Base-by-base conservation (phyloP, 2,888 invertebrate genomes). In the Hypselothyrea guttata region DNA sequence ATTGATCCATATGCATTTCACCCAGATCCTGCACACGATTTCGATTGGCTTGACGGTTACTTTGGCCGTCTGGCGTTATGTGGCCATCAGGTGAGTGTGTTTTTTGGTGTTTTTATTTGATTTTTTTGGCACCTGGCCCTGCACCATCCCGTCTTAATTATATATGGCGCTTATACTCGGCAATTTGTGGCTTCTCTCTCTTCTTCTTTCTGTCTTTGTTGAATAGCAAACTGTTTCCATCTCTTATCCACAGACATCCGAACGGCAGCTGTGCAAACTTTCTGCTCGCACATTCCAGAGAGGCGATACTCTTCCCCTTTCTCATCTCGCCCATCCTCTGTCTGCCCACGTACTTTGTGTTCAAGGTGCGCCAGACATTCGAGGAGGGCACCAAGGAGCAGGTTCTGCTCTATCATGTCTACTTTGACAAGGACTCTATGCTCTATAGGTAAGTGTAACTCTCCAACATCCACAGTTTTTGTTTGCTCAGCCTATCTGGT, bases 31-130 rank as follows among this genome's bases (percentile, higher is more conserved):
- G 79, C 96, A 96, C 88, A 97, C 98, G 1, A 95, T 97, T 68
- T 97, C 97, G 0, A 97, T 97, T 81, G 97, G 96, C 92, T 90
- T 98, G 75, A 98, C 98, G 0, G 95, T 98, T 2, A 95, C 95
- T 0, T 90, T 98, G 67, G 98, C 98, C 0, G 93, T 98, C 8
- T 98, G 98, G 96, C 92, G 98, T 8, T 97, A 96, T 88, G 92
- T 97, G 51, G 95, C 95, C 67, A 94, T 96, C 87, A 94, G 94
- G 95, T 95, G 90, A 92, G 93, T 91, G 48, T 42, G 13, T 48
- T 4, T 5, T n/a, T n/a, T n/a, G n/a, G n/a, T n/a, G n/a, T n/a
- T n/a, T n/a, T n/a, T n/a, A n/a, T n/a, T n/a, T n/a, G n/a, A n/a
- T n/a, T n/a, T n/a, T n/a, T n/a, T 22, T 28, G 5, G 15, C 27